These are phyloP conservation scores for Pristis pectinata DNA, from an alignment of 2,797 vertebrate genomes.

Conservation along the genomic window DNA sequence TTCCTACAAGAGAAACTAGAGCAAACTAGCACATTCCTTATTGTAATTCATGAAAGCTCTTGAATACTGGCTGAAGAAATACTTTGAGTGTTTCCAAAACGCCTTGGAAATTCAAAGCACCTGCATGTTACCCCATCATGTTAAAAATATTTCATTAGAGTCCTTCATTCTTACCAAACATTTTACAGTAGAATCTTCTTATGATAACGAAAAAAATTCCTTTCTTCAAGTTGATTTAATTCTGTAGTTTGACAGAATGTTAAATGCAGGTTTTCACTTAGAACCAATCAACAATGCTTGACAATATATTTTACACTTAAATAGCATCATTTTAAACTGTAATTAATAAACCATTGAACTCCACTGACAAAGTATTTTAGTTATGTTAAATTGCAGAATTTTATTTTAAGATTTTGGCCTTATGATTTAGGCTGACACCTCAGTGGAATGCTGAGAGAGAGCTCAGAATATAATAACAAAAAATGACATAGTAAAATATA, in stretches of 20 bases:
- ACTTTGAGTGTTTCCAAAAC: not conserved
- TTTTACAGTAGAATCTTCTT: not conserved
- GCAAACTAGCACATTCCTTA: not conserved
- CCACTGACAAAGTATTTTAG: not conserved
- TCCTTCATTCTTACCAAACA: not conserved
- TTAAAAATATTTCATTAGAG: constrained; percentile 19
- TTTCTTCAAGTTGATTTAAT: not conserved
- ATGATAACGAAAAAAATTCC: not conserved
- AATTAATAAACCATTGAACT: not conserved
- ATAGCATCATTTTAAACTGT: not conserved
- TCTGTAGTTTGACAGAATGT: not conserved
- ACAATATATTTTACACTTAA: not conserved
- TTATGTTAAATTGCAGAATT: not conserved
- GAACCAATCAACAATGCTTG: not conserved
- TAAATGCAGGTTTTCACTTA: not conserved
- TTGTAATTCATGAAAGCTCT: not conserved
- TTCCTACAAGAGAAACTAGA: not conserved
- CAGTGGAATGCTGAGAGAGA: no score
- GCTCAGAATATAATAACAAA: not conserved
- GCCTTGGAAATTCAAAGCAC: constrained; percentile 20
- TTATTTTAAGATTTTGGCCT: not conserved
- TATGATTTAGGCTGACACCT: no score
- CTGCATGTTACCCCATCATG: not conserved
- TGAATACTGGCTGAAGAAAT: not conserved
- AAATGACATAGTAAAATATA: not conserved